phyloP scores from a whole-genome alignment of 2,113 vertebrate genomes.

The Andinoacara biseriatus region DNA sequence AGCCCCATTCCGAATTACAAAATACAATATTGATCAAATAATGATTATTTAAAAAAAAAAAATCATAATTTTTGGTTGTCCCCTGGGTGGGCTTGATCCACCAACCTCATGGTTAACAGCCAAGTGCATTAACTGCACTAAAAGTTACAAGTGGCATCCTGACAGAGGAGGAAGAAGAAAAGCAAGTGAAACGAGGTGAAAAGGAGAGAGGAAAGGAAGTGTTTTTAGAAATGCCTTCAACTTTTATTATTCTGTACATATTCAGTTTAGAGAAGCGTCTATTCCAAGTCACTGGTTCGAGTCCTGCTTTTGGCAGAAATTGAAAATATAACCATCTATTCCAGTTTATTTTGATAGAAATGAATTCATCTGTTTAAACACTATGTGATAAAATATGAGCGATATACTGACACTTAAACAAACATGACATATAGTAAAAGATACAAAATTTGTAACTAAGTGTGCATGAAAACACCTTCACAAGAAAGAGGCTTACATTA shows the following conservation, averaged over 20 bases:
- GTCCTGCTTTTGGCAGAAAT: background rate
- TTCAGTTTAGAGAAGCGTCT: background rate
- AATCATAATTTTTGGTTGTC: background rate
- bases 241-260: background rate
- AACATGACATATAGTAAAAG: background rate
- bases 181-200: no score
- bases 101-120: conserved; percentile 76
- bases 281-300: background rate
- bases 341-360: background rate
- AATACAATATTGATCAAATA: background rate
- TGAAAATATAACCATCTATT: background rate
- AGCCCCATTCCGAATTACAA: background rate
- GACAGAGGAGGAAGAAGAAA: no score
- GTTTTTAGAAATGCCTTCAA: background rate
- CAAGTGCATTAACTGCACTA: conserved; percentile 72
- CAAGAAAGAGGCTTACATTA: background rate
- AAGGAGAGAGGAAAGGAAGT: background rate
- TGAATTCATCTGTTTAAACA: background rate
- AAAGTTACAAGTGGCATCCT: conserved; percentile 33
- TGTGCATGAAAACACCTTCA: background rate
- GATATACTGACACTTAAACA: background rate
- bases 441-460: background rate
- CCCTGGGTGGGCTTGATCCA: conserved; percentile 73
- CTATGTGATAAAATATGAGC: background rate
- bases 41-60: background rate